Percentiles rank a stretch among this genome's conserved stretches.
These are phyloP conservation scores for Azemiops feae DNA, from an alignment of 2,113 vertebrate genomes.

Conservation along the genomic window DNA sequence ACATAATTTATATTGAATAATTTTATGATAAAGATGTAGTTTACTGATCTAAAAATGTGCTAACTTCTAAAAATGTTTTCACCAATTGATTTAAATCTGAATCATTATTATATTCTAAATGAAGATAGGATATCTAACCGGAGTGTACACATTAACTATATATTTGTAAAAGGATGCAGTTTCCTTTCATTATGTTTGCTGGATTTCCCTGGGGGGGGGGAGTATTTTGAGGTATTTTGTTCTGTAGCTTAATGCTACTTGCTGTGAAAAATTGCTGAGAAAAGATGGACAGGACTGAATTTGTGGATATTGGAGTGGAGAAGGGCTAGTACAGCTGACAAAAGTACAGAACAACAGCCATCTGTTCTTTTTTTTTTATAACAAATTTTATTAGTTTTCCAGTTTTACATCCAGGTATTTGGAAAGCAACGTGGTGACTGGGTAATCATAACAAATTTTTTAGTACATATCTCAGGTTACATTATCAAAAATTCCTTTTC, in stretches of 20 bases:
- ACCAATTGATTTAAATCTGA: not conserved
- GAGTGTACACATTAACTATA: not conserved
- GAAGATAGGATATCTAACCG: not conserved
- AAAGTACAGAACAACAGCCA: not conserved
- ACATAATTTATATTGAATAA: not conserved
- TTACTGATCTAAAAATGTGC: not conserved
- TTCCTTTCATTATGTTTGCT: not conserved
- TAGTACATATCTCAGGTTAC: too few relatives aligned
- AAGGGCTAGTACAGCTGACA: not conserved
- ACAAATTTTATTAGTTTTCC: too few relatives aligned
- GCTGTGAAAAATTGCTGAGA: not conserved
- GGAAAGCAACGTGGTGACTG: too few relatives aligned
- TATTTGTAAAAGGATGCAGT: not conserved
- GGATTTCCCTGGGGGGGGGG: not conserved
- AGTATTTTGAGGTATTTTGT: not conserved
- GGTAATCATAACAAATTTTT: too few relatives aligned
- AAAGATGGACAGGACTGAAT: not conserved
- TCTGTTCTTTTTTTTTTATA: too few relatives aligned
- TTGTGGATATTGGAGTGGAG: not conserved
- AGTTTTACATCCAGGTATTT: too few relatives aligned
- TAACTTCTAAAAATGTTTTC: not conserved
- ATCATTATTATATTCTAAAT: not conserved
- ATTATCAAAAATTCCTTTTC: too few relatives aligned
- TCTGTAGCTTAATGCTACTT: not conserved
- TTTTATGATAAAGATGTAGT: not conserved